Evolutionary conservation across 2,888 invertebrate genomes (phyloP), one percentile per base, ranked within the genome.

Genomic region (Malthinus seriepunctatus): DNA sequence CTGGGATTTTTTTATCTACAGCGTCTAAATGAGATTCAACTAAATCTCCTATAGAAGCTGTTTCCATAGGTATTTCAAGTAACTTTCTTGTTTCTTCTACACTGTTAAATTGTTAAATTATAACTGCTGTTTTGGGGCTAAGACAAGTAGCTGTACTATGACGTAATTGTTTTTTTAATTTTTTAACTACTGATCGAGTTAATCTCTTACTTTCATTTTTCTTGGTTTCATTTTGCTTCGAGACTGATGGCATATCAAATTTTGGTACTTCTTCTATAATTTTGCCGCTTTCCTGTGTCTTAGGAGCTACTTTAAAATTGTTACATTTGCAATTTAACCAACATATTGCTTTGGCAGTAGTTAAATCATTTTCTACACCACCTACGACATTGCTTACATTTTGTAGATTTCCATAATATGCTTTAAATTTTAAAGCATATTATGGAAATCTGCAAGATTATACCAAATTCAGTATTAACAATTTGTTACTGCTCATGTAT

Each of bases 241-340:
- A 65, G 10, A 64, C 58, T 5, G 70, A 69, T 8, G 66, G 63
- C 15, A 67, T 39, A 35, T 64, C 57, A 42, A 63, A 54, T 9
- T 32, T 34, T 32, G 46, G 39, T 23, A 15, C 46, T 39, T 51
- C 47, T 33, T n/a, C 49, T 37, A 37, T 38, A 51, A 12, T 51
- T n/a, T 10, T 11, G 11, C 62, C 56, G 34, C 52, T 62, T 58
- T 69, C 69, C 60, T 70, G 70, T 10, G 68, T 70, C 49, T 65
- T 65, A 11, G 67, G 63, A 9, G 69, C 58, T 45, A 65, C 60
- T 45, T 72, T 71, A 51, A 72, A 72, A 53, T 56, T 63, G 51
- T 73, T 70, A 38, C 63, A 62, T 14, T 55, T 69, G 51, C 73
- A 68, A 35, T 68, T 65, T 33, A 74, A 57, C 74, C 74, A 75